phyloP scores from a whole-genome alignment of 2,113 vertebrate genomes.

The Colaptes auratus region DNA sequence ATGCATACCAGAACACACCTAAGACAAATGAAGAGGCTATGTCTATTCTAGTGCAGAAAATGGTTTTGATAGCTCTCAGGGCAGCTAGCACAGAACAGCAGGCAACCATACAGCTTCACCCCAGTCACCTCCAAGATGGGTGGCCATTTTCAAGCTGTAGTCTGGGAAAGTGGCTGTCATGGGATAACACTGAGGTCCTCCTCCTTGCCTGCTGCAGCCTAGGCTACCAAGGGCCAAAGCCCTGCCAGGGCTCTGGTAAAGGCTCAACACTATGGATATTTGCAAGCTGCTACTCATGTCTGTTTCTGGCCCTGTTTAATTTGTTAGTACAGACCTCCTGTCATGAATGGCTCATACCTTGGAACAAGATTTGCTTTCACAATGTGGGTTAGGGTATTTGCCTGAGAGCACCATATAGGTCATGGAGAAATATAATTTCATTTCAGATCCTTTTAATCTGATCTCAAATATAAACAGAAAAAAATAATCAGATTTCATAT shows the following conservation, averaged over 20 bases:
- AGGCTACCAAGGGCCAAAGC: neutral
- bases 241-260: neutral
- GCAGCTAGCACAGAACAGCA: neutral
- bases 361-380: neutral
- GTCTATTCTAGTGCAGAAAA: neutral
- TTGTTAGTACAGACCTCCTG: neutral
- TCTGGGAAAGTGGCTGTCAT: accelerated
- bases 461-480: neutral
- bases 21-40: neutral
- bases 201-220: neutral
- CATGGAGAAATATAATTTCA: neutral
- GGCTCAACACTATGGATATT: neutral
- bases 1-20: constrained; percentile 48
- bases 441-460: neutral
- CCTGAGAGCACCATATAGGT: neutral
- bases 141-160: neutral
- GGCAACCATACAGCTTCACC: accelerated
- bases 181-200: neutral
- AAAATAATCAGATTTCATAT: neutral
- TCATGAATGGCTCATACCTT: neutral
- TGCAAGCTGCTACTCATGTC: neutral
- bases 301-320: neutral
- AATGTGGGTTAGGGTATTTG: neutral
- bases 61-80: neutral
- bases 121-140: accelerated